Conservation (phyloP, 2,113 vertebrate genomes). For the Strigops habroptila region DNA sequence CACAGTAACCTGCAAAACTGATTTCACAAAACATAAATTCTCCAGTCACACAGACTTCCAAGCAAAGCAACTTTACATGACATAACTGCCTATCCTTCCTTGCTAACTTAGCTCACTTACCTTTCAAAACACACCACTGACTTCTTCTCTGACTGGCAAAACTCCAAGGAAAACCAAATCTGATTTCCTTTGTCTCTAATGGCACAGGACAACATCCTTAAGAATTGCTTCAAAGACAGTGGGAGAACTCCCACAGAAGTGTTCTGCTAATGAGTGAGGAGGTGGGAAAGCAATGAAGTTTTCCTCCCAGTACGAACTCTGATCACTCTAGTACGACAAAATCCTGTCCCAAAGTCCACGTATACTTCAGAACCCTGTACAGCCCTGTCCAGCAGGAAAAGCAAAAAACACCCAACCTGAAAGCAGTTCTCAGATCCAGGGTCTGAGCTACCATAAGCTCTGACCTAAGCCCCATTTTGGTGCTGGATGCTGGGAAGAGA, state of each 20-base stretch:
- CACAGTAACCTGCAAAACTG: not conserved
- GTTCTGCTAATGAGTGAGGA: not conserved
- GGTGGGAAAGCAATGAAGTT: not conserved
- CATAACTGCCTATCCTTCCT: not conserved
- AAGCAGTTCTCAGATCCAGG: not conserved
- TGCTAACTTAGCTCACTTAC: not conserved
- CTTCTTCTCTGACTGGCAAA: not conserved
- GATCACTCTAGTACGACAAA: not conserved
- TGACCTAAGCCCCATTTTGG: not conserved
- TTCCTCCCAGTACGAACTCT: not conserved
- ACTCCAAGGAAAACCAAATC: not conserved
- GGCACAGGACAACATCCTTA: not conserved
- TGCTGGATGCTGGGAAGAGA: not conserved
- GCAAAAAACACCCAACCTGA: not conserved
- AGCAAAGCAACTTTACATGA: not conserved
- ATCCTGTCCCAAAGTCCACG: not conserved
- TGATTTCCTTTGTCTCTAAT: not conserved
- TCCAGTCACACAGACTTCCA: not conserved
- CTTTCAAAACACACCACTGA: not conserved
- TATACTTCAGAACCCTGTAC: not conserved
- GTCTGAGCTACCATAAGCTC: not conserved
- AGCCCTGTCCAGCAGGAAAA: not conserved
- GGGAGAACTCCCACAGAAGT: not conserved
- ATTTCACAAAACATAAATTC: not conserved
- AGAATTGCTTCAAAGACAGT: not conserved